Evolutionary conservation across 2,113 vertebrate genomes (phyloP), one percentile per base, ranked within the genome.

Genomic region (Ovis canadensis): DNA sequence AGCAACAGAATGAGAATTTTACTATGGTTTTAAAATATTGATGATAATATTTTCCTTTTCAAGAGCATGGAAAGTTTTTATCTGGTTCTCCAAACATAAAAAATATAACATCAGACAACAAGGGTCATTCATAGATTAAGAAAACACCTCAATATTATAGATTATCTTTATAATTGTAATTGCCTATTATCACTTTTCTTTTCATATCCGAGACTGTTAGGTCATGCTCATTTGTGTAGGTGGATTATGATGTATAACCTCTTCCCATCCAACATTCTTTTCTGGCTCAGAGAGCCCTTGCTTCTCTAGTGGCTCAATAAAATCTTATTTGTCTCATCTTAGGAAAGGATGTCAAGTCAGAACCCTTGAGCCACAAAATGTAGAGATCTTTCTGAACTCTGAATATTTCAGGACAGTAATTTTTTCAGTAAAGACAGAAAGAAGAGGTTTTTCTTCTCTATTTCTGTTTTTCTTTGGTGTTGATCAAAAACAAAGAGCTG

Each of bases 311-410:
- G n/a, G 25, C 67, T 97, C 60, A 91, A 78, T 97, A 91, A 96
- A 94, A 92, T 87, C 29, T 54, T 60, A 94, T 83, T 96, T 95
- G 60, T 90, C 23, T 64, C 33, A 54, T 43, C 25, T 48, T 64
- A 94, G 94, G 19, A 94, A 95, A 94, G 50, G 15, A 45, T 95
- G 93, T 94, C 15, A 91, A 97, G 36, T 14, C 57, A 74, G 93
- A 97, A 48, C 12, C 27, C 16, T 97, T 4, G 19, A 87, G 7
- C 33, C 59, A 55, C 74, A 55, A 94, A 67, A 36, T 50, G 54
- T 92, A 15, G 10, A n/a, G 9, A 82, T 50, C 19, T 67, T 59
- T 48, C 59, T 33, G 55, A 82, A 23, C 21, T 74, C 31, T 91
- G 8, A 17, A 57, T 40, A 81, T 80, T 94, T 96, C 40, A 90